phyloP scores from a whole-genome alignment of 2,113 vertebrate species.

The Ptilorrhoa leucosticta region DNA sequence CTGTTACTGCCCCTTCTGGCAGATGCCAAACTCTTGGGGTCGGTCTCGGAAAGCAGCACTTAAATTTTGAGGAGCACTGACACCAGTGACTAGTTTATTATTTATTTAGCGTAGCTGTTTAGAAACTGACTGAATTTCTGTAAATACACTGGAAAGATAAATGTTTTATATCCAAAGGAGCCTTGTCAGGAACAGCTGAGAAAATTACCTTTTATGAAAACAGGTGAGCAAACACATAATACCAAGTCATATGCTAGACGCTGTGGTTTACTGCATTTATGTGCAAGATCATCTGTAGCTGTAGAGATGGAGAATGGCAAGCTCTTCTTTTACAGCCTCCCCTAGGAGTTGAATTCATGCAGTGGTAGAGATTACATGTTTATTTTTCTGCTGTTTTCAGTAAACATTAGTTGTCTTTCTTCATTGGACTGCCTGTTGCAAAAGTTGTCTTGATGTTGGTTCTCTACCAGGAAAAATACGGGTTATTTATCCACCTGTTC shows the following conservation, averaged over 20 bases:
- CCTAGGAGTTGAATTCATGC: neutral
- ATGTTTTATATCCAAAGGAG: neutral
- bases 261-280: neutral
- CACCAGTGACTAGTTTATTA: neutral
- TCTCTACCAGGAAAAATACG: neutral
- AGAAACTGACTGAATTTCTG: neutral
- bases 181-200: neutral
- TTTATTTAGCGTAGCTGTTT: neutral
- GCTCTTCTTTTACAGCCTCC: neutral
- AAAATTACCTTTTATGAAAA: conserved; percentile 15
- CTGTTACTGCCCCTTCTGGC: neutral
- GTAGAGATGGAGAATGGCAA: neutral
- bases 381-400: neutral
- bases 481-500: neutral
- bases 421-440: neutral
- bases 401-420: neutral
- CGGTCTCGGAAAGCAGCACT: neutral
- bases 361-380: neutral
- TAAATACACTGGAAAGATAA: neutral
- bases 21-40: neutral
- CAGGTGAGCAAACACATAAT: conserved; percentile 11
- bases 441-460: neutral
- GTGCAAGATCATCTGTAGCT: neutral
- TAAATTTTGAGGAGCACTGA: neutral
- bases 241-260: neutral